Percentiles rank a stretch among this genome's conserved stretches.
phyloP scores from a whole-genome alignment of 2,797 vertebrate species.

The Phrynocephalus forsythii region DNA sequence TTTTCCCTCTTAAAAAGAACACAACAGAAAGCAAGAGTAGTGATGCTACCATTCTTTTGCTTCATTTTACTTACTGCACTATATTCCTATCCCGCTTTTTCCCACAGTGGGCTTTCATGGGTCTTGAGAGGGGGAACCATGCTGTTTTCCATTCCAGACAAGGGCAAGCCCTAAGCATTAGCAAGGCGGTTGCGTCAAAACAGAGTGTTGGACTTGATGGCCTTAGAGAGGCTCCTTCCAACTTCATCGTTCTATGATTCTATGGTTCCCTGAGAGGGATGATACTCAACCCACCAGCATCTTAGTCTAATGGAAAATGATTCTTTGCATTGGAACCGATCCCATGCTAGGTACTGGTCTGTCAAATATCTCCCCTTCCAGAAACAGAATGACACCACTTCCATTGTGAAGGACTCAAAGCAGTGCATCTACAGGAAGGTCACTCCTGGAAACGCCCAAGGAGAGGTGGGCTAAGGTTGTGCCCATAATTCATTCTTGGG shows the following conservation, averaged over 20 bases:
- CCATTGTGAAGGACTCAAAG: background rate
- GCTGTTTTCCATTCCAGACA: background rate
- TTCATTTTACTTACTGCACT: background rate
- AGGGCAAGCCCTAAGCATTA: too few relatives aligned
- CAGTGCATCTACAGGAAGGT: background rate
- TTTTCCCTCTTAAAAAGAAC: background rate
- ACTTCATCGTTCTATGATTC: too few relatives aligned
- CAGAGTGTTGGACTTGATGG: too few relatives aligned
- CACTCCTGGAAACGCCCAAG: background rate
- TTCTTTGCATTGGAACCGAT: background rate
- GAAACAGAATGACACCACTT: background rate
- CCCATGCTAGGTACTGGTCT: too few relatives aligned
- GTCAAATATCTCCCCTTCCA: background rate
- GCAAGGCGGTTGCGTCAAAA: background rate
- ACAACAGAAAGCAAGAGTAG: background rate
- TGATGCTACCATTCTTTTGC: background rate
- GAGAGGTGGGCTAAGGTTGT: background rate
- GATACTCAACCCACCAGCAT: background rate
- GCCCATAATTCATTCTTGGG: background rate
- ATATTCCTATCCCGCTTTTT: background rate
- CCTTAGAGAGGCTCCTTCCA: too few relatives aligned
- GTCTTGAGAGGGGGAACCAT: background rate
- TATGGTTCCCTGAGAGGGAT: background rate
- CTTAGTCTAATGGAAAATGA: background rate
- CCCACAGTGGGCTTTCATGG: too few relatives aligned